Conservation (phyloP, 2,888 invertebrate genomes). For the Drosophila kuntzei region DNA sequence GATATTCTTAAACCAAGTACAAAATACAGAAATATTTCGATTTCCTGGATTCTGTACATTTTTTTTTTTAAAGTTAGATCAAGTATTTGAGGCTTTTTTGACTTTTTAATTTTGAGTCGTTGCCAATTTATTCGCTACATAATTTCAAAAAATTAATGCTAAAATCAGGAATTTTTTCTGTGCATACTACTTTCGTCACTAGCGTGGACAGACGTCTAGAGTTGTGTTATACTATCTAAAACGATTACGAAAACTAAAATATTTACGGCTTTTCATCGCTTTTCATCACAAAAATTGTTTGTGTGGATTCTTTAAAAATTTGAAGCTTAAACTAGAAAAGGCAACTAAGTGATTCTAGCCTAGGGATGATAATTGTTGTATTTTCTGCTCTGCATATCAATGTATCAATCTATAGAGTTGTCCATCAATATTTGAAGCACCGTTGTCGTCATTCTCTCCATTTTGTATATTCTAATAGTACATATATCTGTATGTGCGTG, state of each 20-base stretch:
- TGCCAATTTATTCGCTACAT: too few species aligned
- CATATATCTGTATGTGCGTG: slow-evolving; percentile 14
- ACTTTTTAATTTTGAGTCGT: too few species aligned
- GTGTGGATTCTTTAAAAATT: slow-evolving; percentile 6
- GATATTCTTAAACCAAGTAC: too few species aligned
- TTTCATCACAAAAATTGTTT: neutral
- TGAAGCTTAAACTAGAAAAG: slow-evolving; percentile 70
- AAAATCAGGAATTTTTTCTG: too few species aligned
- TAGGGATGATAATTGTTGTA: slow-evolving; percentile 34
- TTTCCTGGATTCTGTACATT: too few species aligned
- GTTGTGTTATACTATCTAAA: neutral
- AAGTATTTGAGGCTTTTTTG: too few species aligned
- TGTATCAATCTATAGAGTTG: slow-evolving; percentile 4
- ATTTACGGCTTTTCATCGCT: neutral
- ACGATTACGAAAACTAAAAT: slow-evolving; percentile 20
- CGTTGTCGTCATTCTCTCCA: slow-evolving; percentile 45
- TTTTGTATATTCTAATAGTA: neutral
- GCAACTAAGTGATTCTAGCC: slow-evolving; percentile 79
- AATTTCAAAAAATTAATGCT: too few species aligned
- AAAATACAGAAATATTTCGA: too few species aligned
- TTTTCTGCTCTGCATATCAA: slow-evolving; percentile 23
- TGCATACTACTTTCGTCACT: too few species aligned
- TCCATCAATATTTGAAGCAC: slow-evolving; percentile 43
- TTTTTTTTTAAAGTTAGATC: too few species aligned
- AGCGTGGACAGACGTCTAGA: too few species aligned